Base-by-base conservation (phyloP, 2,888 invertebrate species). In the Agrotis ipsilon region DNA sequence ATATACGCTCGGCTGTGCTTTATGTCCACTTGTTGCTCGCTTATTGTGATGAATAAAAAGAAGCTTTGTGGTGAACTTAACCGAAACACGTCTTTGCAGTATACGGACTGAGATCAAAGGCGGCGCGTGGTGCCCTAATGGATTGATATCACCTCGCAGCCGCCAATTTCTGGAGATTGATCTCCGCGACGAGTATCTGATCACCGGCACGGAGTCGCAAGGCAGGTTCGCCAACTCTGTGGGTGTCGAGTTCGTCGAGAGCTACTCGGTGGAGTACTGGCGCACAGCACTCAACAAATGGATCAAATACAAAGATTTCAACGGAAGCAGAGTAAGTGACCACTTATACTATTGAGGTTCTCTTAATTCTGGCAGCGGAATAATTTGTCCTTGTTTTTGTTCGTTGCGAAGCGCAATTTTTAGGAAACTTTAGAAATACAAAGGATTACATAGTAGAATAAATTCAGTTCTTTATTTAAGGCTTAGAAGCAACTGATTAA, bases 101-200 rank as follows among this genome's bases (percentile, higher is more conserved):
- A 97, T 99, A 82, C 97, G 98, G 13, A 98, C 98, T 64, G 99
- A 99, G 90, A 97, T 97, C 84, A 98, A 98, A 78, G 98, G 98
- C 1, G 99, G 99, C 0, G 99, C 99, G 0, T 99, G 99, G 99
- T 99, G 99, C 93, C 99, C 99, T 13, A 97, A 98, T 88, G 97
- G 97, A 1, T 97, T 98, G 88, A 98, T 98, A 84, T 97, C 97
- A 82, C 97, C 97, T 66, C 97, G 97, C 69, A 97, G 98, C 71
- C 97, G 98, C 18, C 98, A 99, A 91, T 99, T 97, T 92, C 96
- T 99, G 60, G 98, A 99, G 92, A 97, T 98, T 63, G 98, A 98
- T 89, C 96, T 99, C 55, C 97, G 96, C 24, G 96, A 96, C 70
- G 97, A 98, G 87, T 98, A 98, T 91, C 96, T 98, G 86, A 97